Percentiles rank a stretch among this genome's conserved stretches.
phyloP scores from a whole-genome alignment of 2,113 vertebrate species.

The Acrocephalus kingi region DNA sequence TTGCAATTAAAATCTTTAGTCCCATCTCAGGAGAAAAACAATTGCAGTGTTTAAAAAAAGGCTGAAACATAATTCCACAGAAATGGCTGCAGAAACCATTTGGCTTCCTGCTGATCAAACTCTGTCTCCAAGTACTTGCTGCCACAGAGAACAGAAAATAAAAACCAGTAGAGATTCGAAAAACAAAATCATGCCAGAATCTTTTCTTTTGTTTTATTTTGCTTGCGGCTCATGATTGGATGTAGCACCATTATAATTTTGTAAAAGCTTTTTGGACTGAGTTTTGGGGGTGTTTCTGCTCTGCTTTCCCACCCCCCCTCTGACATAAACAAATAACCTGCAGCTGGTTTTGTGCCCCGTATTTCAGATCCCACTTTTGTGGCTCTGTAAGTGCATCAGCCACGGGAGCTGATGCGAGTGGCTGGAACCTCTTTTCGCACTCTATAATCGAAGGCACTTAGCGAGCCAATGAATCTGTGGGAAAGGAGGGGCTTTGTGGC shows the following conservation, averaged over 20 bases:
- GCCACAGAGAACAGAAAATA: background rate
- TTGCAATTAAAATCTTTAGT: background rate
- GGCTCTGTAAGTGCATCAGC: slow-evolving; percentile 14
- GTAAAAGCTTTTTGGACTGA: background rate
- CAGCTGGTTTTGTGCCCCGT: background rate
- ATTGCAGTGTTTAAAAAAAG: background rate
- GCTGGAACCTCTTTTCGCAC: slow-evolving; percentile 11
- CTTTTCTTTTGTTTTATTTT: background rate
- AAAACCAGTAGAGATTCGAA: background rate
- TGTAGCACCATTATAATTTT: background rate
- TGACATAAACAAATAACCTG: background rate
- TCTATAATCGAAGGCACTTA: slow-evolving; percentile 31
- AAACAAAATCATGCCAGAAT: background rate
- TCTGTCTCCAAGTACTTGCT: background rate
- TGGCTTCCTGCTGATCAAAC: background rate
- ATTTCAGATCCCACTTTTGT: background rate
- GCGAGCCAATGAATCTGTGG: slow-evolving; percentile 57
- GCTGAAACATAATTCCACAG: background rate
- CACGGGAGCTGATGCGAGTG: background rate
- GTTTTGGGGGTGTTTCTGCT: background rate
- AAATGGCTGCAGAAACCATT: background rate
- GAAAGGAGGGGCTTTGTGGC: slow-evolving; percentile 67
- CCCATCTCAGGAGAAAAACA: background rate
- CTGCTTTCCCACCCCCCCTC: background rate
- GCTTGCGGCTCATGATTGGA: background rate